Evolutionary conservation across 1,140 invertebrate species (phyloP).

Genomic region (Hydropsyche tenuis): DNA sequence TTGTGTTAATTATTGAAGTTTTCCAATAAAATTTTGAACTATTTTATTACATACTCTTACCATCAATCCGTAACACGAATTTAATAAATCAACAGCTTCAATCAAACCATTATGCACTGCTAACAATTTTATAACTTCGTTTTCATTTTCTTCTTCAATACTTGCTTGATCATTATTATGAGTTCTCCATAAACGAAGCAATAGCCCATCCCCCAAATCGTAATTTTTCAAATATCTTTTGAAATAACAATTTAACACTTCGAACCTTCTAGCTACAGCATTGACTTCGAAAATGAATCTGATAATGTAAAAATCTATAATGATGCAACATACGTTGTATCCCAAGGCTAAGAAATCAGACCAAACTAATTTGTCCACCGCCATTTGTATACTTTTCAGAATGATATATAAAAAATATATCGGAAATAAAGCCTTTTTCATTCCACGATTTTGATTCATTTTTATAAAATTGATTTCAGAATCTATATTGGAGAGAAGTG

Average conservation of each 20-base stretch:
- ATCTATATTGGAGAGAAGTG: background rate
- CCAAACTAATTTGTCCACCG: background rate
- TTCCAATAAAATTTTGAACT: too few relatives aligned
- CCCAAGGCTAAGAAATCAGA: background rate
- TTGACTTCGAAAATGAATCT: conserved; percentile 12
- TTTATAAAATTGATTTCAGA: background rate
- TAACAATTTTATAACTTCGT: background rate
- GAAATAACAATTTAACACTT: background rate
- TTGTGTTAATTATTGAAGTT: too few relatives aligned
- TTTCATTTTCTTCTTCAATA: too few relatives aligned
- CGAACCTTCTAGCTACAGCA: background rate
- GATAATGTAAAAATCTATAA: background rate
- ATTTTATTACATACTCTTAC: too few relatives aligned
- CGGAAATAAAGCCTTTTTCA: background rate
- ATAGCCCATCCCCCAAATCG: too few relatives aligned
- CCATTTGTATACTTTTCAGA: background rate
- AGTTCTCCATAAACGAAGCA: too few relatives aligned
- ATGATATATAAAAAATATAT: background rate
- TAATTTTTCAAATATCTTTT: background rate
- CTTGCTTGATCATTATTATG: too few relatives aligned
- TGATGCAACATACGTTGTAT: background rate
- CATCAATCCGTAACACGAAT: background rate
- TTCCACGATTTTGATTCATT: background rate
- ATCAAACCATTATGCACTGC: background rate
- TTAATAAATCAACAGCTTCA: background rate